Conservation (phyloP, 92 coral and sea anemone genomes). For the Bergia puertoricense region DNA sequence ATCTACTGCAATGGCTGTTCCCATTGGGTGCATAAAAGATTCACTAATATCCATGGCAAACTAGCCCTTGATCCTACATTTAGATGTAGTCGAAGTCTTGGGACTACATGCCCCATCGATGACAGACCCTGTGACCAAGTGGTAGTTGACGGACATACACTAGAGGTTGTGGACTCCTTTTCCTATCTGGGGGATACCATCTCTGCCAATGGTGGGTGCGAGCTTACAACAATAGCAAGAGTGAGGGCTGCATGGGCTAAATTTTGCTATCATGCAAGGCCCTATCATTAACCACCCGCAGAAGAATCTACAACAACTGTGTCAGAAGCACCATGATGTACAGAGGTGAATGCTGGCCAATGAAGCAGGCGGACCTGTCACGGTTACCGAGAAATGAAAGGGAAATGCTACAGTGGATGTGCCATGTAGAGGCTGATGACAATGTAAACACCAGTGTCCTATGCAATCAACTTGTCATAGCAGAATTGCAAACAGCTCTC, state of each 20-base stretch:
- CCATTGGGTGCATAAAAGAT: neutral
- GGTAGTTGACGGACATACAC: too few species aligned
- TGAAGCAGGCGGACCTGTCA: neutral
- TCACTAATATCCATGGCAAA: slow-evolving; percentile 33
- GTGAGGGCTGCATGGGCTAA: slow-evolving; percentile 40
- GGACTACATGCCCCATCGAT: slow-evolving; percentile 2
- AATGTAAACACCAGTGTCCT: neutral
- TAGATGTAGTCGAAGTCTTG: slow-evolving; percentile 18
- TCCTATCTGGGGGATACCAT: too few species aligned
- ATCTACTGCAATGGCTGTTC: neutral
- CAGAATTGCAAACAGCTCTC: neutral
- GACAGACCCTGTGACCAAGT: too few species aligned
- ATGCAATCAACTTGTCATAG: neutral
- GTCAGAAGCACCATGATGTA: too few species aligned
- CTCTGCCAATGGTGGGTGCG: too few species aligned
- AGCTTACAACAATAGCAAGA: too few species aligned
- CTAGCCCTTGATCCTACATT: slow-evolving; percentile 10
- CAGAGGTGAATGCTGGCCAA: neutral
- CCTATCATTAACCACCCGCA: too few species aligned
- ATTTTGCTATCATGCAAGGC: slow-evolving; percentile 23
- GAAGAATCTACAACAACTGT: too few species aligned
- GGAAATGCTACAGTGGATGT: too few species aligned
- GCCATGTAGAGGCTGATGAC: too few species aligned
- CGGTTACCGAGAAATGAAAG: too few species aligned
- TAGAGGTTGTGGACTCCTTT: too few species aligned